These are phyloP conservation scores for Cybosia mesomella DNA, from an alignment of 2,888 invertebrate species.

Conservation along the genomic window DNA sequence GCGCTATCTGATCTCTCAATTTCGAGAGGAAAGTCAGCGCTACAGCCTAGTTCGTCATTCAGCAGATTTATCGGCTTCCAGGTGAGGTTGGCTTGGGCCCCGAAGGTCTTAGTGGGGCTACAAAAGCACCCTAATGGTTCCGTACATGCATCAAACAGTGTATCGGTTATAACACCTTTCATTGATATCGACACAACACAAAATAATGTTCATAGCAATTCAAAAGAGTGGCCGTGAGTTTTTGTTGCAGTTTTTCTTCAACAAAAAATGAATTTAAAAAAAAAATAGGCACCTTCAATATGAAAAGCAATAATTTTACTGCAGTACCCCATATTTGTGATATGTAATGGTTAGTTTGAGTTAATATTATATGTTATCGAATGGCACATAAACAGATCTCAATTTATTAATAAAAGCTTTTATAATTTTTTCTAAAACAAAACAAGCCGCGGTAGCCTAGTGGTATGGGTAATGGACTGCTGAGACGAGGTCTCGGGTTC, in stretches of 20 bases:
- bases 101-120: too few relatives aligned
- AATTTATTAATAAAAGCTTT: neutral
- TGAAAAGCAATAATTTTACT: neutral
- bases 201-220: neutral
- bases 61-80: too few relatives aligned
- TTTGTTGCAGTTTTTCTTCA: slow-evolving; percentile 1
- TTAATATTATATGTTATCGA: neutral
- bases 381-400: neutral
- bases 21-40: too few relatives aligned
- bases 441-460: too few relatives aligned
- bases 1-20: too few relatives aligned
- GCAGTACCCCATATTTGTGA: neutral
- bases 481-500: too few relatives aligned
- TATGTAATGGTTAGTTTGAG: neutral
- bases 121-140: too few relatives aligned
- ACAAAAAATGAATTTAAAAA: too few relatives aligned
- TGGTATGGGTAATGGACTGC: too few relatives aligned
- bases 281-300: neutral
- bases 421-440: too few relatives aligned
- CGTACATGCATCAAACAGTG: neutral
- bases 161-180: neutral
- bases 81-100: too few relatives aligned
- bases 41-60: too few relatives aligned
- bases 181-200: neutral
- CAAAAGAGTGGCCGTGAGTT: neutral